Conservation (phyloP, 2,888 invertebrate species). For the Platycnemis pennipes region DNA sequence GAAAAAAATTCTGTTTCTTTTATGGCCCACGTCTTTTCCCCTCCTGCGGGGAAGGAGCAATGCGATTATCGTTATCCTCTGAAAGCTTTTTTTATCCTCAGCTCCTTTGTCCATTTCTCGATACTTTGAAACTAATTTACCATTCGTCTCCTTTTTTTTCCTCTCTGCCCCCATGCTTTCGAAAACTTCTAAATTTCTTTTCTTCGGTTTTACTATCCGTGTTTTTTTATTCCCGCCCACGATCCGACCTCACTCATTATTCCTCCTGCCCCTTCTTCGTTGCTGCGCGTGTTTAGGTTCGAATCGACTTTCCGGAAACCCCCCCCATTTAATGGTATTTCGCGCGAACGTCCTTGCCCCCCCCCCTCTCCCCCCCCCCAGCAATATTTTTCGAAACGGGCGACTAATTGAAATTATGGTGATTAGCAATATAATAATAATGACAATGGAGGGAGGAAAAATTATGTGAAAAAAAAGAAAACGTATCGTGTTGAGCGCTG, state of each 20-base stretch:
- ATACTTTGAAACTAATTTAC: constrained; percentile 37
- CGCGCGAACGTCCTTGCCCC: constrained; percentile 35
- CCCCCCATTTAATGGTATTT: neutral
- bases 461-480: too few relatives aligned
- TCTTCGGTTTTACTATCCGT: neutral
- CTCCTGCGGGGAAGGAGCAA: neutral
- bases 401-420: constrained; percentile 34
- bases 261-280: neutral
- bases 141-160: neutral
- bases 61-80: constrained; percentile 17
- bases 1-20: neutral
- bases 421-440: constrained; percentile 15
- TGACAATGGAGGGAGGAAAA: neutral
- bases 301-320: constrained; percentile 38
- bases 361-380: too few relatives aligned
- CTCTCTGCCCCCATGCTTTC: neutral
- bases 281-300: neutral
- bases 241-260: neutral
- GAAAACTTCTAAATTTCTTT: neutral
- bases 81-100: constrained; percentile 19
- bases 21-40: neutral
- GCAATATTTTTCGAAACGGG: constrained; percentile 6
- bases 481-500: neutral
- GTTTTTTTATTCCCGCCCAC: neutral
- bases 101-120: constrained; percentile 13